Base-by-base conservation (phyloP, 2,888 invertebrate genomes). In the Hoplodrina blanda region DNA sequence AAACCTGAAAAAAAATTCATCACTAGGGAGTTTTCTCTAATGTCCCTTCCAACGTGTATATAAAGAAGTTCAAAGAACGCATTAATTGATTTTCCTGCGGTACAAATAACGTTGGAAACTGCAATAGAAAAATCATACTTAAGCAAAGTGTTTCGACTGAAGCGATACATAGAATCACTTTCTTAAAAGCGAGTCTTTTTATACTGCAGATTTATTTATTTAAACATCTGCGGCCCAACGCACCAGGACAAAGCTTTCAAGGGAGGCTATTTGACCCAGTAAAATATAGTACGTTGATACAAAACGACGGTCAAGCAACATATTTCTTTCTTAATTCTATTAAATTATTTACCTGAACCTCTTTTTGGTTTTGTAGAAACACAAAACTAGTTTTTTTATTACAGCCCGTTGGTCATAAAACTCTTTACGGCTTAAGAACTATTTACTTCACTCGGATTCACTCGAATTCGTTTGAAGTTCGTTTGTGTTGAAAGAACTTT, bases 321-420 rank as follows among this genome's bases (percentile, higher is more conserved):
- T 67, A 73, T 78, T 78, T 73, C 54, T 69, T 54, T 73, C 73
- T 81, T 79, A 81, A 78, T 78, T 78, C 66, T 19, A n/a, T 67
- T 78, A 19, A 69, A 78, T 78, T 78, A 81, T 81, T 81, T 73
- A 82, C 63, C 49, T 54, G 73, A 4, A 66, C 63, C 64, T 72
- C 62, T 59, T 73, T 69, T 61, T 62, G 37, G 57, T 81, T 78
- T 50, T 73, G 33, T 59, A 30, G 49, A 62, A 57, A 57, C 64
- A 73, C 41, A 62, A 44, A 59, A 49, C 50, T 60, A 19, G 68
- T 68, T 62, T 81, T 72, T 81, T 73, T 79, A 72, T 66, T 57
- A 63, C 62, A 19, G 52, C 11, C 41, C n/a, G 50, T 64, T 37
- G 69, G 52, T 63, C 65, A 66, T 69, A 81, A 78, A 79, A 69